Evolutionary conservation across 2,888 invertebrate species (phyloP).

Genomic region (Pollenia amentaria): DNA sequence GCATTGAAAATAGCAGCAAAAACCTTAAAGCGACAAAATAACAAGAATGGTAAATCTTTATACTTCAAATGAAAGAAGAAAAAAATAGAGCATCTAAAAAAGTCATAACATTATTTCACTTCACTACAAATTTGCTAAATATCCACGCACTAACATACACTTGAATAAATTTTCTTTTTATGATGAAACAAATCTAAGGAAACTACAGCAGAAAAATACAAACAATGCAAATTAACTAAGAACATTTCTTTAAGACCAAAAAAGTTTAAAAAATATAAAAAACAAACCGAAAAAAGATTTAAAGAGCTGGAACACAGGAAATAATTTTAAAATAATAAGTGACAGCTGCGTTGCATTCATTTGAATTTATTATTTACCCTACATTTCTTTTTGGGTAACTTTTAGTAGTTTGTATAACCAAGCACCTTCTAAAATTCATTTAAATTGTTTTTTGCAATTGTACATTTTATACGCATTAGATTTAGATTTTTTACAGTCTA

Average conservation of each 20-base stretch:
- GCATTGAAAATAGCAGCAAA: background rate
- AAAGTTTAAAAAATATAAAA: background rate
- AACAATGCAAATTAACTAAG: conserved; percentile 19
- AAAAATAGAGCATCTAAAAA: background rate
- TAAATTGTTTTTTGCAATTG: no score
- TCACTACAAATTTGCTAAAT: conserved; percentile 11
- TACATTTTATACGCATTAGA: no score
- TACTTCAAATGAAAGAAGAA: background rate
- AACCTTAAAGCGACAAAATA: conserved; percentile 29
- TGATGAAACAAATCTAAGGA: background rate
- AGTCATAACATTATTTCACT: conserved; percentile 51
- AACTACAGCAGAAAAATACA: background rate
- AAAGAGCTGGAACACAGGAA: background rate
- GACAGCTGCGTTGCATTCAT: background rate
- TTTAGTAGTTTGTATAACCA: no score
- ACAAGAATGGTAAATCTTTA: conserved; percentile 56
- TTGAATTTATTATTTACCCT: background rate
- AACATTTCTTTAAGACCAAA: background rate
- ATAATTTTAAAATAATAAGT: background rate
- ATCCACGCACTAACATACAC: conserved; percentile 6
- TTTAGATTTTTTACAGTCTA: no score
- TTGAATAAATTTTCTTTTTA: conserved; percentile 6
- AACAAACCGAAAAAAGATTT: background rate
- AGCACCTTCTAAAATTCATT: no score
- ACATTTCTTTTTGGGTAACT: no score